Conservation (phyloP, 2,888 invertebrate species). For the Sesia bembeciformis region DNA sequence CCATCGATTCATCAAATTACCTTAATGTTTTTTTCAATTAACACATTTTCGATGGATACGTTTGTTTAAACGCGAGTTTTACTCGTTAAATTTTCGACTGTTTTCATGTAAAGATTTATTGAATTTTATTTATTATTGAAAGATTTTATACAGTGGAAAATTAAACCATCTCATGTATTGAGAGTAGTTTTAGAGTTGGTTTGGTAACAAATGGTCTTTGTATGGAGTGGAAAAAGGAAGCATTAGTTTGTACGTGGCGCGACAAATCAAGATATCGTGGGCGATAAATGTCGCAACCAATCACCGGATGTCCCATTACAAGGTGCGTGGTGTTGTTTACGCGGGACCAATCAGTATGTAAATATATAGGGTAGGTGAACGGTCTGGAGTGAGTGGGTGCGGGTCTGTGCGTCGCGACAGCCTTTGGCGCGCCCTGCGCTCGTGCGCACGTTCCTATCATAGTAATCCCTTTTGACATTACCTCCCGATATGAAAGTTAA, state of each 20-base stretch:
- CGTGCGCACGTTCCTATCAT: slow-evolving; percentile 50
- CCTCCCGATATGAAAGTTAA: not conserved
- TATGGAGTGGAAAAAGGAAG: too few relatives aligned
- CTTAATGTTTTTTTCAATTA: too few relatives aligned
- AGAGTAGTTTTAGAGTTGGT: too few relatives aligned
- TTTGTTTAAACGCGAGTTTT: too few relatives aligned
- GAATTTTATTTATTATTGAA: too few relatives aligned
- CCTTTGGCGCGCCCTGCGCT: slow-evolving; percentile 51
- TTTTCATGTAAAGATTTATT: too few relatives aligned
- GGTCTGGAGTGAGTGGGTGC: slow-evolving; percentile 64
- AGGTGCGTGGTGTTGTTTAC: slow-evolving; percentile 51
- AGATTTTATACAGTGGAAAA: too few relatives aligned
- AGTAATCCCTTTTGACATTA: not conserved
- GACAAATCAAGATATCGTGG: slow-evolving; percentile 59
- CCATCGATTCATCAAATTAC: too few relatives aligned
- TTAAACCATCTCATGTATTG: too few relatives aligned
- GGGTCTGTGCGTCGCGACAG: slow-evolving; percentile 39
- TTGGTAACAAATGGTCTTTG: too few relatives aligned
- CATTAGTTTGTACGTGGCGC: slow-evolving; percentile 12
- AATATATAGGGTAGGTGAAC: slow-evolving; percentile 69
- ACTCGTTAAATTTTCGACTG: too few relatives aligned
- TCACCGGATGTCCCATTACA: slow-evolving; percentile 51
- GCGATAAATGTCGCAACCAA: slow-evolving; percentile 49
- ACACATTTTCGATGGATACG: too few relatives aligned
- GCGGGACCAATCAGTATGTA: slow-evolving; percentile 64